These are phyloP conservation scores for Phallusia fumigata DNA, from an alignment of 23 tunicate species.

Conservation along the genomic window DNA sequence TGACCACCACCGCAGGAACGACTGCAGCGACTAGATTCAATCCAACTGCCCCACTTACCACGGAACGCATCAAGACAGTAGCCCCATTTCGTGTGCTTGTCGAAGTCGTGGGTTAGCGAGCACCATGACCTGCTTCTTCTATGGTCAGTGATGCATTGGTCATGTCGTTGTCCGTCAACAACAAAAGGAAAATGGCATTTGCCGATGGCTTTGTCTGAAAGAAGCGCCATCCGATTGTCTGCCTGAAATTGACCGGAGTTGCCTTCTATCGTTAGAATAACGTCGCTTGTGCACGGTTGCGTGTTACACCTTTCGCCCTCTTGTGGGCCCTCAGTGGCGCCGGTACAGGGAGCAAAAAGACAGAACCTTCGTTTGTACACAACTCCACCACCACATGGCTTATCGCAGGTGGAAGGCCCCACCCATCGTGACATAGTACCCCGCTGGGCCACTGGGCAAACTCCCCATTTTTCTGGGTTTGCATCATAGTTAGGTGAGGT, in stretches of 20 bases:
- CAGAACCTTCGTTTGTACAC: slow-evolving; percentile 42
- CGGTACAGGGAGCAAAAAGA: slow-evolving; percentile 54
- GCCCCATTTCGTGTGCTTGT: slow-evolving; percentile 83
- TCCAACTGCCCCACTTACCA: slow-evolving; percentile 49
- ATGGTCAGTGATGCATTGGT: slow-evolving; percentile 30
- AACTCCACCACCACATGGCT: slow-evolving; percentile 77
- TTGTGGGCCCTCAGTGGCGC: background rate
- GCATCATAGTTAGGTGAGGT: slow-evolving; percentile 47
- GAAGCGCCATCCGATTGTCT: slow-evolving; percentile 10
- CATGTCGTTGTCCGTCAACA: slow-evolving; percentile 25
- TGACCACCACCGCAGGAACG: slow-evolving; percentile 56
- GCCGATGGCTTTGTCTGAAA: slow-evolving; percentile 24
- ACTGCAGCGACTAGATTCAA: slow-evolving; percentile 17
- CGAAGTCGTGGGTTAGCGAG: slow-evolving; percentile 72
- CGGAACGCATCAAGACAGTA: slow-evolving; percentile 38
- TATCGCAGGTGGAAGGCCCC: slow-evolving; percentile 47
- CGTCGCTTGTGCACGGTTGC: slow-evolving; percentile 51
- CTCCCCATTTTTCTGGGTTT: slow-evolving; percentile 58
- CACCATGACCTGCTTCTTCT: slow-evolving; percentile 56
- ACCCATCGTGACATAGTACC: slow-evolving; percentile 54
- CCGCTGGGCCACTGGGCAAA: slow-evolving; percentile 47
- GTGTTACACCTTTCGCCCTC: slow-evolving; percentile 39
- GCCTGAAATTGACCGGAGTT: slow-evolving; percentile 56
- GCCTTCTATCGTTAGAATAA: slow-evolving; percentile 47
- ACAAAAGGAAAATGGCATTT: slow-evolving; percentile 70